Conservation (phyloP, 2,888 invertebrate genomes). For the Gymnoscelis rufifasciata region DNA sequence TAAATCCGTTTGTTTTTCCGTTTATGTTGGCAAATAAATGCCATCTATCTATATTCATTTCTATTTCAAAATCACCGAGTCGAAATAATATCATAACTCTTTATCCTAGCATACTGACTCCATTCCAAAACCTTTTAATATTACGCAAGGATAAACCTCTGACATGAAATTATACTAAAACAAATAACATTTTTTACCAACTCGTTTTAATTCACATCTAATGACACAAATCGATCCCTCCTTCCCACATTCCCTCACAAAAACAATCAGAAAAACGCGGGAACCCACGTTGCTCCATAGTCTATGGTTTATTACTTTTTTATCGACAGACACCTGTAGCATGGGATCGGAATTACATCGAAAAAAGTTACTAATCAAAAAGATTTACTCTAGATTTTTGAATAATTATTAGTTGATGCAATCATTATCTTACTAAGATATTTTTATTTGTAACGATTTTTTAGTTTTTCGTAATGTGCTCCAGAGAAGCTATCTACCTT, state of each 20-base stretch:
- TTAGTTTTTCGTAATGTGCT: too few relatives aligned
- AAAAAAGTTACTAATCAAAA: constrained; percentile 30
- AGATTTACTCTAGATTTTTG: background rate
- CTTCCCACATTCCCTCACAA: constrained; percentile 19
- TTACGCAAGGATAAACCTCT: background rate
- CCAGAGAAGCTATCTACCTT: too few relatives aligned
- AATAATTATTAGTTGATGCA: background rate
- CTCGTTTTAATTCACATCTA: constrained; percentile 10
- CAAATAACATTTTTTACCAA: constrained; percentile 14
- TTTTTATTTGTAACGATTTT: too few relatives aligned
- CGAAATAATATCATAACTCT: too few relatives aligned
- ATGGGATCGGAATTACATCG: constrained; percentile 41
- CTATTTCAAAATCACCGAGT: too few relatives aligned
- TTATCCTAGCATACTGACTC: too few relatives aligned
- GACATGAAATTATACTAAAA: background rate
- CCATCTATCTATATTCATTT: too few relatives aligned
- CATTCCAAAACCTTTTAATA: background rate
- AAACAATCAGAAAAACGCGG: constrained; percentile 47
- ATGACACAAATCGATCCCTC: constrained; percentile 12
- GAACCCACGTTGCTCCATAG: constrained; percentile 43
- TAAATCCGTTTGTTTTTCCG: too few relatives aligned
- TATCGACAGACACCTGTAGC: constrained; percentile 55
- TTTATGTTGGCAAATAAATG: too few relatives aligned
- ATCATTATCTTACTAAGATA: background rate
- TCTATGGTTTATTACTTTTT: constrained; percentile 48